phyloP scores from a whole-genome alignment of 2,113 vertebrate species.

The Cyprinodon variegatus region DNA sequence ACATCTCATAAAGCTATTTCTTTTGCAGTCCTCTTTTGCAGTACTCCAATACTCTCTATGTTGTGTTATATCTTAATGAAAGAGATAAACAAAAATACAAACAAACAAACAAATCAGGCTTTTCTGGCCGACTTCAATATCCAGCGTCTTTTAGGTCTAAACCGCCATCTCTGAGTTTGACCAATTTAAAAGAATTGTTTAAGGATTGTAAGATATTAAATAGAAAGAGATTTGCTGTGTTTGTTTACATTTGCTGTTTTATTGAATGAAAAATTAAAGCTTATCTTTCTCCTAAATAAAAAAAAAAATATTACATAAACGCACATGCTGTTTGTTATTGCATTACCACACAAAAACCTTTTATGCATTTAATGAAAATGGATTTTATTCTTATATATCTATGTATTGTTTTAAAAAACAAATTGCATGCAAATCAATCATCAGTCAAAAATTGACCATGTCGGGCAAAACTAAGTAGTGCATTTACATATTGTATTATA shows the following conservation, averaged over 20 bases:
- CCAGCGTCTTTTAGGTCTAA: background rate
- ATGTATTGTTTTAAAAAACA: too few relatives aligned
- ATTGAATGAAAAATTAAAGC: too few relatives aligned
- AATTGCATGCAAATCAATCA: background rate
- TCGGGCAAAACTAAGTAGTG: background rate
- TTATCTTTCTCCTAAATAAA: background rate
- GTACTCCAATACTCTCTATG: background rate
- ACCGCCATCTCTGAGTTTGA: background rate
- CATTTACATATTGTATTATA: constrained; percentile 20
- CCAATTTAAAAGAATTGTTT: background rate
- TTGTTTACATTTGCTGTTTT: too few relatives aligned
- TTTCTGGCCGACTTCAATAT: background rate
- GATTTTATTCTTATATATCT: background rate
- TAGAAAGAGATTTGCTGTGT: background rate
- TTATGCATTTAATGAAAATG: background rate
- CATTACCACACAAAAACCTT: background rate
- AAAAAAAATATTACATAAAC: background rate
- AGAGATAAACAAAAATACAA: background rate
- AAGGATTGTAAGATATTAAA: background rate
- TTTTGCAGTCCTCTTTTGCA: background rate
- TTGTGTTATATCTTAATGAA: background rate
- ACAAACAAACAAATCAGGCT: background rate
- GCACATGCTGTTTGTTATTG: background rate
- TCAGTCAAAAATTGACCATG: background rate
- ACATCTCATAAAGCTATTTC: background rate